Evolutionary conservation across 2,113 vertebrate species (phyloP).

Genomic region (Syngnathoides biaculeatus): DNA sequence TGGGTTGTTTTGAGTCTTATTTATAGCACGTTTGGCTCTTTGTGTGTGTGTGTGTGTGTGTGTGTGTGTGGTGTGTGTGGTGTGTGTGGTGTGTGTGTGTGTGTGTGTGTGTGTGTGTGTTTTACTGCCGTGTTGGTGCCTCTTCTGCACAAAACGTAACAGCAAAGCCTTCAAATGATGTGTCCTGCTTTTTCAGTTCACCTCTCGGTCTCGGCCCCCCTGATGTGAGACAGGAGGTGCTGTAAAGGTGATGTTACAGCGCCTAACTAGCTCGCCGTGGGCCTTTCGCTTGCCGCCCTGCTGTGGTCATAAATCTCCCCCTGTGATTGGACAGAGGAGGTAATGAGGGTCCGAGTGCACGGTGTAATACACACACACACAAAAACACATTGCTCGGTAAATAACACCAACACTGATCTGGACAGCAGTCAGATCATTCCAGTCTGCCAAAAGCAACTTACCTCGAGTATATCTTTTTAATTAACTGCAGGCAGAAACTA

Average conservation of each 20-base stretch:
- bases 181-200: neutral
- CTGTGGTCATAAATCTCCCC: conserved; percentile 49
- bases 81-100: too few species aligned
- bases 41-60: neutral
- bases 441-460: conserved; percentile 50
- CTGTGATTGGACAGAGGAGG: conserved; percentile 57
- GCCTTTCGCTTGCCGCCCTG: conserved; percentile 43
- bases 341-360: conserved; percentile 51
- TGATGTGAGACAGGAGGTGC: conserved; percentile 30
- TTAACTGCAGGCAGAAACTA: conserved; percentile 49
- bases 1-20: neutral
- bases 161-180: neutral
- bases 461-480: conserved; percentile 59
- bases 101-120: neutral
- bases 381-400: conserved; percentile 37
- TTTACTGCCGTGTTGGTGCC: neutral
- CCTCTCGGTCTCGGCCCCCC: conserved; percentile 1
- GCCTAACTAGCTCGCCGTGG: conserved; percentile 51
- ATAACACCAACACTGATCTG: conserved; percentile 56
- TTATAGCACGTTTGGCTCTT: conserved; percentile 16
- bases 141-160: neutral
- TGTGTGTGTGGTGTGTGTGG: too few species aligned
- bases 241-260: conserved; percentile 52
- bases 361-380: conserved; percentile 12
- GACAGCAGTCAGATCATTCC: conserved; percentile 50